Conservation (phyloP, 2,888 invertebrate species). For the Andrena bucephala region DNA sequence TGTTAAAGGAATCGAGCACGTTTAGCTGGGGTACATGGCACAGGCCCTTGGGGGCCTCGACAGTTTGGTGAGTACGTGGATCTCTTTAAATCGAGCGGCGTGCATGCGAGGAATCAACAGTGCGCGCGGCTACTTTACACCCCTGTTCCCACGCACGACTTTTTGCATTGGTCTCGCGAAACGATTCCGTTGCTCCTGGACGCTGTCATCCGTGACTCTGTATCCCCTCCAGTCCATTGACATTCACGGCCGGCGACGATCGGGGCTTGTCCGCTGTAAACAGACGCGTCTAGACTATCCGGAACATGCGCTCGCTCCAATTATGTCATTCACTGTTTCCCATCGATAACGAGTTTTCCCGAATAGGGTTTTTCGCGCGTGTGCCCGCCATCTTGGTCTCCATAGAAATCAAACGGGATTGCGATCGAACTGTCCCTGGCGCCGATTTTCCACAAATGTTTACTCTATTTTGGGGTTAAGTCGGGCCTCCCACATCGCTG, state of each 20-base stretch:
- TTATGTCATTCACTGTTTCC: constrained; percentile 54
- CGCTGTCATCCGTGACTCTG: constrained; percentile 37
- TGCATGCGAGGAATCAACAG: constrained; percentile 1
- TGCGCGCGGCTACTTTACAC: constrained; percentile 51
- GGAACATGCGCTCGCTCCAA: constrained; percentile 63
- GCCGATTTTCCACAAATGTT: constrained; percentile 61
- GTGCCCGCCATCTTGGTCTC: background rate
- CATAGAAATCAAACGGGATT: background rate
- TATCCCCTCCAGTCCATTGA: background rate
- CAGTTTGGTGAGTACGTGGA: constrained; percentile 68
- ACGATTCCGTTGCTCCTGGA: constrained; percentile 19
- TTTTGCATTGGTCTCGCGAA: constrained; percentile 45
- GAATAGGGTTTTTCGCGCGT: background rate
- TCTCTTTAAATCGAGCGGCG: constrained; percentile 42
- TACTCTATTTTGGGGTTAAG: constrained; percentile 71
- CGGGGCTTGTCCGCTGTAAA: constrained; percentile 3
- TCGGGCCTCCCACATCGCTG: constrained; percentile 69
- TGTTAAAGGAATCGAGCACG: constrained; percentile 63
- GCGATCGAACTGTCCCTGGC: background rate
- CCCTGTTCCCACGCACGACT: constrained; percentile 60
- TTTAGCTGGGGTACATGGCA: constrained; percentile 49
- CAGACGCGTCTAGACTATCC: constrained; percentile 29
- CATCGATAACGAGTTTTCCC: background rate
- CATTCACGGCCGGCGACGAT: no score
- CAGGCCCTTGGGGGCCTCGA: constrained; percentile 63